Evolutionary conservation across 2,113 vertebrate species (phyloP), one percentile per base, ranked within the genome.

Genomic region (Alectura lathami): DNA sequence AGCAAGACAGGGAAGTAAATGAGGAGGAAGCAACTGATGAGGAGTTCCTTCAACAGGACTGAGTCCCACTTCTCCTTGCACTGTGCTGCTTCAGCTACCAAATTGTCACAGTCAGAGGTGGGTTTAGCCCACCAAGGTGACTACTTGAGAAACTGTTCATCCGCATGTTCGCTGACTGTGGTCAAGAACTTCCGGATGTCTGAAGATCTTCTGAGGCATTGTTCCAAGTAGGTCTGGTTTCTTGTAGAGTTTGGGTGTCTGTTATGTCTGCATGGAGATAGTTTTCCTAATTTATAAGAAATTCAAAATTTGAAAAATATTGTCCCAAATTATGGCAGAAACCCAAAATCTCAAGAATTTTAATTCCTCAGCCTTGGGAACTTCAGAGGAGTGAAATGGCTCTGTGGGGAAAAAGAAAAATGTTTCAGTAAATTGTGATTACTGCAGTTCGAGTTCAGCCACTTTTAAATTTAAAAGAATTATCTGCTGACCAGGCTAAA

Each of bases 11-110:
- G 36, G 54, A 47, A 60, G 20, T 1, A 2, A 85, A 48, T 0
- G 3, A 27, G 17, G 32, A 70, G 13, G 27, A 45, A 21, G 2
- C 27, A 67, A 2, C 5, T 0, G 1, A 5, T 18, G 62, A 78
- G 16, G 21, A 62, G 11, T 10, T 77, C 40, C 30, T 63, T 57
- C 36, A 26, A 0, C 0, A 13, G 32, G 16, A 15, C n/a, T 22
- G n/a, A 75, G 84, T 56, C 15, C 74, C 18, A 32, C 29, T 73
- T 73, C 48, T 53, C 26, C 50, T 56, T 43, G 8, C 24, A 27
- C 30, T n/a, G 1, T 0, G 0, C 17, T n/a, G n/a, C n/a, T n/a
- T n/a, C n/a, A n/a, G n/a, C n/a, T n/a, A 22, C 17, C 38, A 0
- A 0, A 0, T 11, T 47, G 24, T 50, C 16, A 4, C 4, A 22